Evolutionary conservation across 2,797 vertebrate genomes (phyloP), one percentile per base, ranked within the genome.

Genomic region (Harpagifer antarcticus): DNA sequence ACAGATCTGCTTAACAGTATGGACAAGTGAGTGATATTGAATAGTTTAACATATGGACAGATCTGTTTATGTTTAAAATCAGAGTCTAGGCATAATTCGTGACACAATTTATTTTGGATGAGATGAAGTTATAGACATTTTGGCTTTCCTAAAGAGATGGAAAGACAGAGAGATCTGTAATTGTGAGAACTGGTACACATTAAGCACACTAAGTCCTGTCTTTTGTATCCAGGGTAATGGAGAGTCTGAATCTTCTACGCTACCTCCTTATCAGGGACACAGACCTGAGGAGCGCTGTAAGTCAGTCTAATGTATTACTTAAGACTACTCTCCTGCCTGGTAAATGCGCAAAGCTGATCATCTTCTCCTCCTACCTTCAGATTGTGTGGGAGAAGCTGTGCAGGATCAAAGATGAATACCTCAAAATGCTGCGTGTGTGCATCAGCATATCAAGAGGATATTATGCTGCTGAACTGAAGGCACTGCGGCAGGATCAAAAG

Each of bases 371-470:
- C 40, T 13, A n/a, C 52, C 17, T 77, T 56, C 66, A 95, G 95
- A 67, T 65, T 61, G 81, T 96, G 81, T 98, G 97, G 97, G 91
- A 91, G 65, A 92, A 94, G 49, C 89, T 98, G 82, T 76, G 90
- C 82, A 93, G 92, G 81, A 94, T 96, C 80, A 93, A 96, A 83
- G 92, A 95, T 6, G 90, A 92, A 61, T 99, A 97, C 86, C 87
- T 97, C 65, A 96, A 96, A 85, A 94, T 93, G 49, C 93, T 99
- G 31, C 95, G 95, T 9, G 94, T 94, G 71, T 96, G 96, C 80
- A 95, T 99, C 78, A 94, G 95, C 88, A 94, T 98, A 91, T 98
- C 97, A 59, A 97, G 94, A 93, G 92, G 94, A 4, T 96, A 96
- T 90, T 98, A 98, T 79, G 91, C 94, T 72, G 89, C 95, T 81